Conservation (phyloP, 2,888 invertebrate genomes). For the Temnothorax unifasciatus region DNA sequence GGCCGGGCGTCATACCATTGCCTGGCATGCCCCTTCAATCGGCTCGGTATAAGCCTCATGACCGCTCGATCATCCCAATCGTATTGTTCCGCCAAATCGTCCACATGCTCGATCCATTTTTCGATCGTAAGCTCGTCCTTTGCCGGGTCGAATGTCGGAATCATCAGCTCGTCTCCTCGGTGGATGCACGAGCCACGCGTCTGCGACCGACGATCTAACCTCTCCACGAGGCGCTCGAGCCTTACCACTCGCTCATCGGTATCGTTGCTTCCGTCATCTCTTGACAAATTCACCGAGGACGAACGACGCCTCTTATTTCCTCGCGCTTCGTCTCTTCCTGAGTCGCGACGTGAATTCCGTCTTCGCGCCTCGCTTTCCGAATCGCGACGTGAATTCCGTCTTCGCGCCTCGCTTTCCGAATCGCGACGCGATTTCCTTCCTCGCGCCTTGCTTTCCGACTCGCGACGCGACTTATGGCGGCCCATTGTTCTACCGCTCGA, state of each 20-base stretch:
- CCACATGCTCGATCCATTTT: constrained; percentile 6
- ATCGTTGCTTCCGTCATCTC: neutral
- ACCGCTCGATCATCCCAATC: neutral
- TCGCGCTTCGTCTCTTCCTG: too few relatives aligned
- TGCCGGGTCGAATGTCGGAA: neutral
- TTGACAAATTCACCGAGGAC: neutral
- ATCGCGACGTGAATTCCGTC: too few relatives aligned
- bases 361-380: too few relatives aligned
- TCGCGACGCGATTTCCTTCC: too few relatives aligned
- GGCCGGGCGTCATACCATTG: neutral
- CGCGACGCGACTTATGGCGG: too few relatives aligned
- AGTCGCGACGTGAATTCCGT: too few relatives aligned
- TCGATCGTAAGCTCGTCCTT: neutral
- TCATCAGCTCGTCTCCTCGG: neutral
- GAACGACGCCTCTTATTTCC: neutral
- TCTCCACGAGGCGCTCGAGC: neutral
- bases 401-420: too few relatives aligned
- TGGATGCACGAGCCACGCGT: neutral
- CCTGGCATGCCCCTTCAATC: neutral
- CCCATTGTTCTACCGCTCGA: too few relatives aligned
- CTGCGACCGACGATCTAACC: neutral
- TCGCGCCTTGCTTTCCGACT: too few relatives aligned
- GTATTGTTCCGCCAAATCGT: neutral
- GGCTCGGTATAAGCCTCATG: neutral
- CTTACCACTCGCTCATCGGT: neutral